A percentile compares a stretch with the other conserved stretches of the same genome.
phyloP scores from a whole-genome alignment of 2,888 invertebrate species.

The Lasius fuliginosus region DNA sequence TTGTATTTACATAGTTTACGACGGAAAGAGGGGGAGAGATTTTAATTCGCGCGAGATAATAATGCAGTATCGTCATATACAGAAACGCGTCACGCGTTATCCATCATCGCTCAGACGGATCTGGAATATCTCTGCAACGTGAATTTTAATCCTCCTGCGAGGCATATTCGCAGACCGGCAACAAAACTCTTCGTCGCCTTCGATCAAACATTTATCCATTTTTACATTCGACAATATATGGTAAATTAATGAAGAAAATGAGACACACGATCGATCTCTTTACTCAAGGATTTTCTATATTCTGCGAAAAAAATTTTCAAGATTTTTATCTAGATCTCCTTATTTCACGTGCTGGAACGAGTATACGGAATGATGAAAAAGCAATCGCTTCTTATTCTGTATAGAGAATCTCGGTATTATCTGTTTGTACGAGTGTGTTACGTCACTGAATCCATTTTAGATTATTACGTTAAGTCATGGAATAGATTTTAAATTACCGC shows the following conservation, averaged over 20 bases:
- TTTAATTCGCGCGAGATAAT: slow-evolving; percentile 30
- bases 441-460: slow-evolving; percentile 9
- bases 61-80: slow-evolving; percentile 10
- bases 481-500: slow-evolving; percentile 10
- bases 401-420: not conserved
- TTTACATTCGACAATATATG: not conserved
- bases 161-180: not conserved
- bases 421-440: not conserved
- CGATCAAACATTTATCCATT: not conserved
- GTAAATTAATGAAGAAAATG: not conserved
- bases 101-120: not conserved
- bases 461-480: slow-evolving; percentile 26
- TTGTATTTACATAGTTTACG: slow-evolving; percentile 48
- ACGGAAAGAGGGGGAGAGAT: not conserved
- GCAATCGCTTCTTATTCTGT: not conserved
- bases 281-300: not conserved
- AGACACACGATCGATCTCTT: not conserved
- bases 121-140: not conserved
- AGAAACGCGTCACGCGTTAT: not conserved
- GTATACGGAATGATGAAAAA: not conserved
- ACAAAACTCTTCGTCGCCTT: not conserved
- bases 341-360: not conserved
- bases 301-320: not conserved
- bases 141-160: not conserved
- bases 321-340: not conserved